Percentiles rank a stretch among this genome's conserved stretches.
These are phyloP conservation scores for Esox niger DNA, from an alignment of 2,113 vertebrate genomes.

Conservation along the genomic window DNA sequence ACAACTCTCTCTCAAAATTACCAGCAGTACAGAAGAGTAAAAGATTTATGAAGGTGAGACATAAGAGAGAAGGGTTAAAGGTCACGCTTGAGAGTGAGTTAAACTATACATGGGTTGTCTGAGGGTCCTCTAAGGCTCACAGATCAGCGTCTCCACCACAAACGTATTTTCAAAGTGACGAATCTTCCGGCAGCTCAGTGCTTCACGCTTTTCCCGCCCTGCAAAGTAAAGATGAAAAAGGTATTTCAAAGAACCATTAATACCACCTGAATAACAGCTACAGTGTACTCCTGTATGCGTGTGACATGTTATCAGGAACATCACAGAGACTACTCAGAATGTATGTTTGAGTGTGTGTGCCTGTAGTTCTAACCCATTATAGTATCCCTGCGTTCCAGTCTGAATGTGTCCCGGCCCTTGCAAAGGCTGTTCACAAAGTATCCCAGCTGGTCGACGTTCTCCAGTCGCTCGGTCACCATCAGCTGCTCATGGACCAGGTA, in stretches of 20 bases:
- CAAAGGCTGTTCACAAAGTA: conserved; percentile 86
- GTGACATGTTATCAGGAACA: background rate
- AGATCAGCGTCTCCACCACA: conserved; percentile 84
- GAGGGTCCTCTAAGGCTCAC: conserved; percentile 65
- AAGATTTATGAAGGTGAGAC: conserved; percentile 14
- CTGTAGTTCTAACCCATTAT: conserved; percentile 68
- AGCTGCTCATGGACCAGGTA: conserved; percentile 85
- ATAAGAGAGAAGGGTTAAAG: conserved; percentile 17
- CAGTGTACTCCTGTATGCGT: background rate
- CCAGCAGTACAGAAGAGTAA: conserved; percentile 22
- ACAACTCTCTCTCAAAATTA: background rate
- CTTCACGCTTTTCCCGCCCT: conserved; percentile 87
- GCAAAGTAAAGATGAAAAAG: conserved; percentile 18
- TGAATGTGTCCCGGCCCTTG: conserved; percentile 84
- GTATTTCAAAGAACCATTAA: background rate
- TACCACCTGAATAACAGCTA: background rate
- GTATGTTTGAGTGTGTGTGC: conserved; percentile 50
- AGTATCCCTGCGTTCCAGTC: conserved; percentile 79
- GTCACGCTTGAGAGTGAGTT: conserved; percentile 29
- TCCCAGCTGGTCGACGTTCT: conserved; percentile 81
- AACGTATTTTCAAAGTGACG: conserved; percentile 85
- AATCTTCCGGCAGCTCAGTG: conserved; percentile 75
- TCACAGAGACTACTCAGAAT: no score
- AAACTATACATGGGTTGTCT: conserved; percentile 17
- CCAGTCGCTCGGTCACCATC: conserved; percentile 85